Percentiles rank a stretch among this genome's conserved stretches.
phyloP scores from a whole-genome alignment of 2,888 invertebrate species.

The Sepiola atlantica region DNA sequence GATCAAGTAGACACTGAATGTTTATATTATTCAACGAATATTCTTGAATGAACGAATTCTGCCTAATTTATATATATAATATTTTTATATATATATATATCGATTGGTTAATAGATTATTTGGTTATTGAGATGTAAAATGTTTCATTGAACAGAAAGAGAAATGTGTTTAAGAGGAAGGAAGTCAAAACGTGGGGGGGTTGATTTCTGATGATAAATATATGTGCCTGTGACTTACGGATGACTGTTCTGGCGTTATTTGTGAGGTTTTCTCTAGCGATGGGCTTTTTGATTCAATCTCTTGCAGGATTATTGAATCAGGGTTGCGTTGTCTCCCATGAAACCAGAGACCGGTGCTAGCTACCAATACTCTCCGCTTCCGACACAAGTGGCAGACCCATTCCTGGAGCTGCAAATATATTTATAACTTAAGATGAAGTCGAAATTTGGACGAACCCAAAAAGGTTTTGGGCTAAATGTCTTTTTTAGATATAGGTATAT shows the following conservation, averaged over 20 bases:
- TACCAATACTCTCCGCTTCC: slow-evolving; percentile 70
- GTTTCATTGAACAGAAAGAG: not conserved
- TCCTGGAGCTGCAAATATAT: slow-evolving; percentile 66
- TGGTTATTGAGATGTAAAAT: not conserved
- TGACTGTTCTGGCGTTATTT: slow-evolving; percentile 25
- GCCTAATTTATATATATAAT: too few species aligned
- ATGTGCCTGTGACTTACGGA: slow-evolving; percentile 41
- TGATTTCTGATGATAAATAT: not conserved
- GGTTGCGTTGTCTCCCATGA: slow-evolving; percentile 59
- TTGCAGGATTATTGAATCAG: slow-evolving; percentile 45
- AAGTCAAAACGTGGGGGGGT: not conserved
- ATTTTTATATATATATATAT: not conserved
- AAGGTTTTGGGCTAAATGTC: slow-evolving; percentile 36
- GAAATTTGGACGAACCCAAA: slow-evolving; percentile 38
- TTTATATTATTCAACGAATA: too few species aligned
- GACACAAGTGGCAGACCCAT: slow-evolving; percentile 73
- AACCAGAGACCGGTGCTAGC: slow-evolving; percentile 72
- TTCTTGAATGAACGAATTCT: too few species aligned
- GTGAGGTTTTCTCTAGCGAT: slow-evolving; percentile 44
- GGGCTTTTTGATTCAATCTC: slow-evolving; percentile 43
- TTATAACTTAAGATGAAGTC: slow-evolving; percentile 47
- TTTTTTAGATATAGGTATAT: slow-evolving; percentile 33
- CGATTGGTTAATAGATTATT: not conserved
- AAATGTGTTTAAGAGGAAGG: not conserved
- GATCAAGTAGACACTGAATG: too few species aligned